Conservation (phyloP, 2,797 vertebrate species). For the Myripristis murdjan region DNA sequence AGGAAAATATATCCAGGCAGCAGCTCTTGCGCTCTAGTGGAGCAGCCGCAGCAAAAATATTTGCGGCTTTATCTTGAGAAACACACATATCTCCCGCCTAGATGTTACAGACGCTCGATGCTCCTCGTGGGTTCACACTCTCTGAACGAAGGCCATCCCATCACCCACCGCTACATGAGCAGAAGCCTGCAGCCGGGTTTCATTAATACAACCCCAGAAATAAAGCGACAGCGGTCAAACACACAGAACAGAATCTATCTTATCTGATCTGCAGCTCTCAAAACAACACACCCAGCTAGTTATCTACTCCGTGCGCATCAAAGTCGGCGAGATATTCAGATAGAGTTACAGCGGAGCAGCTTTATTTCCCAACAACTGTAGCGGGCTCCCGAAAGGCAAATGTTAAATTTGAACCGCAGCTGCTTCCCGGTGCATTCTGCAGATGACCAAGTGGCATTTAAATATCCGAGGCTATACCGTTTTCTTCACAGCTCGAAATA, state of each 20-base stretch:
- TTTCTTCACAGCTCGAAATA: slow-evolving; percentile 32
- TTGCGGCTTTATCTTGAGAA: neutral
- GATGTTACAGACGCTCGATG: no score
- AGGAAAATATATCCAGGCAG: slow-evolving; percentile 3
- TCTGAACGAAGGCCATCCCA: no score
- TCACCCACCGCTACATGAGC: no score
- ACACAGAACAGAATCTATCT: neutral
- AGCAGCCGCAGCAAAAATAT: neutral
- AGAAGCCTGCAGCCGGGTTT: no score
- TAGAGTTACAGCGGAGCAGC: slow-evolving; percentile 47
- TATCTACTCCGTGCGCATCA: slow-evolving; percentile 26
- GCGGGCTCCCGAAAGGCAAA: slow-evolving; percentile 19
- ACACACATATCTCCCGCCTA: no score
- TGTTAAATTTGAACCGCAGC: slow-evolving; percentile 67
- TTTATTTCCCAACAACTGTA: slow-evolving; percentile 39
- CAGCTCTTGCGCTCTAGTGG: no score
- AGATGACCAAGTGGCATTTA: slow-evolving; percentile 7
- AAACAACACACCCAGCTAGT: slow-evolving; percentile 23
- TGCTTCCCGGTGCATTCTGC: slow-evolving; percentile 35
- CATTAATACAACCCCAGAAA: no score
- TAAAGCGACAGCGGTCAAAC: slow-evolving; percentile 9
- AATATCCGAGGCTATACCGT: slow-evolving; percentile 10
- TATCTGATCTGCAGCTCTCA: slow-evolving; percentile 19
- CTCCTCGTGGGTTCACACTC: no score
- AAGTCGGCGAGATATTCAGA: slow-evolving; percentile 30